Base-by-base conservation (phyloP, 1,140 invertebrate genomes). In the Drosophila parvula region DNA sequence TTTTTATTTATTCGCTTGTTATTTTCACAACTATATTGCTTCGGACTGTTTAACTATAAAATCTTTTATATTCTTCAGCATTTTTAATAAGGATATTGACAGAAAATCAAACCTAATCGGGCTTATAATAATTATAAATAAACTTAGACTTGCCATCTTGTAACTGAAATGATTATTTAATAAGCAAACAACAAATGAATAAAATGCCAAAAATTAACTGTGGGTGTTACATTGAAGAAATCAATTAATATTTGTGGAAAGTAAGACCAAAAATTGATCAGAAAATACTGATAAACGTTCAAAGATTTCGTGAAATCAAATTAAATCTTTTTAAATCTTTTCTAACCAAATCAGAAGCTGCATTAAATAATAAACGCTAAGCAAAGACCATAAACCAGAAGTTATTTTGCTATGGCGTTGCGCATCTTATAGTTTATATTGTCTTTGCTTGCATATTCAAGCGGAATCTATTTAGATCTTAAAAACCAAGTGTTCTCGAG, bases 151-250 rank as follows among this genome's bases (percentile, higher is more conserved):
- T 18, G 50, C 16, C 32, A 36, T 14, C 32, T 36, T 36, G 16
- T 22, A 36, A 22, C 7, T 36, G 14, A 50, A 48, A 48, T n/a
- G 14, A 32, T 50, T 67, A 67, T 34, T 45, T 27, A 40, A 38
- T 43, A 64, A 41, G 38, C 18, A n/a, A 1, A 45, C 41, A 34
- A 7, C 14, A 50, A 50, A n/a, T 22, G 1, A 61, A 32, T 34
- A 61, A 61, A 47, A 50, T 36, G 11, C 4, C 4, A 28, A 34
- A 51, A 22, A 27, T 8, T 22, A 2, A 11, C 14, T 4, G 12
- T 11, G 2, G 2, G 5, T 38, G 12, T 27, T 48, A 28, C 14
- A 28, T 10, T 44, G 18, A 44, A 18, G 5, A 18, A 5, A 44
- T 44, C 10, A 10, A 18, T n/a, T 7, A 6, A 9, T 44, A 14